Evolutionary conservation across 1,140 invertebrate species (phyloP).

Genomic region (Chrysomallon squamiferum): DNA sequence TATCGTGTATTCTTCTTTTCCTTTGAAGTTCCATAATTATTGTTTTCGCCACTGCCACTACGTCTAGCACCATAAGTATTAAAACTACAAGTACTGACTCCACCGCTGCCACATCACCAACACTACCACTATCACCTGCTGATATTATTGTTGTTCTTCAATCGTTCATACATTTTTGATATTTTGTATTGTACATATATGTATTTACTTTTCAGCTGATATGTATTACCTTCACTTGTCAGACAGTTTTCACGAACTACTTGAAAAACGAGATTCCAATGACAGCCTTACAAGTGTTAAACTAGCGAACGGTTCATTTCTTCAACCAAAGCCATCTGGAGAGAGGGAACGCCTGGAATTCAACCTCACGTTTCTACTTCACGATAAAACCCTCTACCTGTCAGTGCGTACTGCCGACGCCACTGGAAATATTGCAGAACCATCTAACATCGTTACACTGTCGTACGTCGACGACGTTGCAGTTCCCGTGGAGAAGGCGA

Average conservation of each 20-base stretch:
- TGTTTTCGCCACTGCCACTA: no score
- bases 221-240: background rate
- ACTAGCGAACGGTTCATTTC: background rate
- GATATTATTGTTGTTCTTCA: no score
- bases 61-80: no score
- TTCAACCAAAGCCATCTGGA: background rate
- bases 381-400: conserved; percentile 20
- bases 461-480: conserved; percentile 15
- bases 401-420: conserved; percentile 18
- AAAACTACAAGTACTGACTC: no score
- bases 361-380: background rate
- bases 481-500: conserved; percentile 5
- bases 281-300: no score
- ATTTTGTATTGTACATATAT: no score
- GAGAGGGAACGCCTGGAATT: conserved; percentile 7
- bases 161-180: no score
- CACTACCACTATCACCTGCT: no score
- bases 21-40: no score
- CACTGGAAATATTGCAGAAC: conserved; percentile 15
- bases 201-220: background rate
- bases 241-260: background rate
- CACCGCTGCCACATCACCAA: no score
- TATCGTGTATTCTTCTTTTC: no score
- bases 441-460: conserved; percentile 27
- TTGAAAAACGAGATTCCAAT: no score